Percentiles rank a stretch among this genome's conserved stretches.
Evolutionary conservation across 2,888 invertebrate genomes (phyloP).

Genomic region (Campopleginae sp.): DNA sequence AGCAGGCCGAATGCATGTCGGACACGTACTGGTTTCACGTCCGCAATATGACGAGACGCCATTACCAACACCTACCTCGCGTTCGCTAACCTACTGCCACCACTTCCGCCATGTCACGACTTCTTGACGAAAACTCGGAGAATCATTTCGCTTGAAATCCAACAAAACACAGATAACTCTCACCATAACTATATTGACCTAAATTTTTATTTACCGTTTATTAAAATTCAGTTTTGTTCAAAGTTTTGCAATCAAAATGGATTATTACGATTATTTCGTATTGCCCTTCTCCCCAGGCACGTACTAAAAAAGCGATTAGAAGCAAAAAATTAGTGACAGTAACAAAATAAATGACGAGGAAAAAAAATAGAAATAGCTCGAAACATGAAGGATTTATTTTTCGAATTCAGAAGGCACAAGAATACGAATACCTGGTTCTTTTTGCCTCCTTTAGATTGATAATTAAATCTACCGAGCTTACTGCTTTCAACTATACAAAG

Average conservation of each 20-base stretch:
- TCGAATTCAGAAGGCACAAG: neutral
- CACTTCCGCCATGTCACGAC: slow-evolving; percentile 35
- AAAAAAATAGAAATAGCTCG: neutral
- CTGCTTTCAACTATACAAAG: slow-evolving; percentile 42
- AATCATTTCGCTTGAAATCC: neutral
- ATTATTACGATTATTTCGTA: no score
- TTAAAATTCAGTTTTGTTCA: neutral
- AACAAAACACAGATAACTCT: neutral
- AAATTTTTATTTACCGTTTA: neutral
- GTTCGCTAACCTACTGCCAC: neutral
- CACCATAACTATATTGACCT: neutral
- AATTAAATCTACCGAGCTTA: slow-evolving; percentile 53
- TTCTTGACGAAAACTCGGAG: slow-evolving; percentile 6
- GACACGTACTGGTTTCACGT: slow-evolving; percentile 75
- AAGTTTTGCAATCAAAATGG: no score
- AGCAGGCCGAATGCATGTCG: slow-evolving; percentile 70
- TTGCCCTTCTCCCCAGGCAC: no score
- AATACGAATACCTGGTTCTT: neutral
- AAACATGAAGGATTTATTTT: neutral
- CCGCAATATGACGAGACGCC: slow-evolving; percentile 71
- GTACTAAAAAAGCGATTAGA: neutral
- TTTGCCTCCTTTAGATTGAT: neutral
- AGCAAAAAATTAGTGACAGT: no score
- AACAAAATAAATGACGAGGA: no score
- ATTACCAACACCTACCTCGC: slow-evolving; percentile 13